Evolutionary conservation across 2,113 vertebrate species (phyloP), one percentile per base, ranked within the genome.

Genomic region (Ramphastos sulfuratus): DNA sequence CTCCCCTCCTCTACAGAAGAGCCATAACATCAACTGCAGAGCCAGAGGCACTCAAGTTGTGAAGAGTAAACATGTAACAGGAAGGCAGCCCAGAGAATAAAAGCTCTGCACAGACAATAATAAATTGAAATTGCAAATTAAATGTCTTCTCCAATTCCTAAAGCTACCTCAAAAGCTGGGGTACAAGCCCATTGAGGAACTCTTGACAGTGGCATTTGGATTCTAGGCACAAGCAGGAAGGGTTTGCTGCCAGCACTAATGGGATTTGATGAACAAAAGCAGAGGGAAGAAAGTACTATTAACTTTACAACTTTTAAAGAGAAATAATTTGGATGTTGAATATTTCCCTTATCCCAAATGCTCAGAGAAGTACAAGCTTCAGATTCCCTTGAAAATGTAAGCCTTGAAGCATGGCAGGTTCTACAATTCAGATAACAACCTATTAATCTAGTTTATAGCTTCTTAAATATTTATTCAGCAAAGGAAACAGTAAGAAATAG

Each of bases 161-260:
- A 12, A 31, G 64, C 42, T 59, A 58, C 42, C 44, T 66, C 65
- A 78, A 82, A 66, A 82, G 54, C 63, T 56, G 28, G 7, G 16
- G 33, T 24, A 66, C 4, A 5, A 79, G 18, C 44, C 30, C 63
- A 37, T 16, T 82, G 74, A 60, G 48, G 44, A 66, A 27, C n/a
- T 16, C 33, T 0, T 0, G 1, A 84, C 0, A 0, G 58, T 7
- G 4, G 59, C n/a, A 55, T 77, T 18, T 59, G 79, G 69, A 81
- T 74, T 71, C 69, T 17, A 82, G 35, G 64, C 74, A 89, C 59
- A 81, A 76, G 35, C 37, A 64, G 28, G 54, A 33, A 31, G 21
- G 4, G 7, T 24, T 70, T 0, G 0, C 50, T 89, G 70, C 59
- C 48, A 80, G 71, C 12, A 50, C 6, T 3, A 73, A 87, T 0